Base-by-base conservation (phyloP, 2,113 vertebrate genomes). In the Galeopterus variegatus region DNA sequence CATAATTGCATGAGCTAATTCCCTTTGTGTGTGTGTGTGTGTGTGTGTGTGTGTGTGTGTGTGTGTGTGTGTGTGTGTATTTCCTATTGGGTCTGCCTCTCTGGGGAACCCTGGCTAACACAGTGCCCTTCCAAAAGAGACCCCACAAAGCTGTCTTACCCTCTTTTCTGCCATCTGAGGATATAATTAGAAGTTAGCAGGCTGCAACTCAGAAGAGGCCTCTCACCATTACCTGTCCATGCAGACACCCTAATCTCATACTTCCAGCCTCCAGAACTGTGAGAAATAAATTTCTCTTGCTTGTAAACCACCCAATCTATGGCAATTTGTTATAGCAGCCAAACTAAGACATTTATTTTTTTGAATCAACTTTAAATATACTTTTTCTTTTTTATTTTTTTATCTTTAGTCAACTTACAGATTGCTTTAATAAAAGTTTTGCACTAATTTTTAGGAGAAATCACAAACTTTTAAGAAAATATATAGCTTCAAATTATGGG, bases 401-500 rank as follows among this genome's bases (percentile, higher is more conserved):
- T 67, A n/a, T 58, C 26, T 85, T 84, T 77, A 58, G n/a, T 70
- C 41, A 64, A 88, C 83, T 60, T 93, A 33, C 45, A 73, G 62
- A 36, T 24, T 67, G 33, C 28, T 87, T 65, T 81, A 83, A 8
- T 50, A 86, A 85, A 31, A 90, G 2, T n/a, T 96, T 58, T 79
- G 17, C 2, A 72, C 10, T 3, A 36, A 73, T 77, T 93, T 81
- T 62, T 41, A 6, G 5, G 60, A 86, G 23, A 90, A 72, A 9
- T 19, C 23, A 88, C 15, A 95, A 36, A 6, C 67, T 83, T 89
- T 83, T 26, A 82, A 82, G 62, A 77, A 95, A 92, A 73, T 19
- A 36, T 65, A 56, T 3, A 85, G 67, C 24, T 96, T 96, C 69
- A 56, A 92, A 67, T 48, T 56, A 88, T 21, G 15, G 11, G 14